Conservation (phyloP, 2,797 vertebrate genomes). For the Distichodus sexfasciatus region DNA sequence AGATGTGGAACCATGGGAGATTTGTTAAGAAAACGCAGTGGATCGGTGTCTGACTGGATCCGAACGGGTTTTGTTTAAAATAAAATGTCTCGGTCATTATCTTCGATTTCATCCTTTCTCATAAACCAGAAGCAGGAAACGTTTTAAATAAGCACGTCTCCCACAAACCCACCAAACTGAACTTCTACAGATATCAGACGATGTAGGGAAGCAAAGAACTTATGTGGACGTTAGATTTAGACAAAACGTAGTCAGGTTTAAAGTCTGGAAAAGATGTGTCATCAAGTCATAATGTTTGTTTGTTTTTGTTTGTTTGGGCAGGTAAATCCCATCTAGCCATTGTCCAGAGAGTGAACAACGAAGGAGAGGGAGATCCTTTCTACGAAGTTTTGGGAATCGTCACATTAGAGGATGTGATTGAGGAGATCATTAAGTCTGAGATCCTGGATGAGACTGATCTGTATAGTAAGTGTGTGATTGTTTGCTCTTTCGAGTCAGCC, state of each 20-base stretch:
- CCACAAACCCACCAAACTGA: slow-evolving; percentile 11
- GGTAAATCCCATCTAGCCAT: slow-evolving; percentile 96
- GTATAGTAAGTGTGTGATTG: slow-evolving; percentile 80
- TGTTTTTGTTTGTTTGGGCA: slow-evolving; percentile 52
- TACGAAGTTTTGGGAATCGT: slow-evolving; percentile 97
- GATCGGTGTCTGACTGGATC: slow-evolving; percentile 35
- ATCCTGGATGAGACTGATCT: slow-evolving; percentile 97
- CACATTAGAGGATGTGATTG: slow-evolving; percentile 94
- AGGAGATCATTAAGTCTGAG: slow-evolving; percentile 97
- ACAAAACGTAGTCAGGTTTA: background rate
- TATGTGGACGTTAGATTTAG: slow-evolving; percentile 6
- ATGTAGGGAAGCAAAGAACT: background rate
- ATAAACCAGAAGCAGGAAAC: background rate
- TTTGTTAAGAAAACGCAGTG: slow-evolving; percentile 48
- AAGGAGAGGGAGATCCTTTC: slow-evolving; percentile 95
- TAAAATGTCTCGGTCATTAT: slow-evolving; percentile 24
- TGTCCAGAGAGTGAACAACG: slow-evolving; percentile 93
- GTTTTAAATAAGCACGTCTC: background rate
- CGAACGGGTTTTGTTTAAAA: slow-evolving; percentile 19
- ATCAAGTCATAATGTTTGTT: background rate
- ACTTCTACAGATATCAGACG: background rate
- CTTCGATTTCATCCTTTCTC: slow-evolving; percentile 20
- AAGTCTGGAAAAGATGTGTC: background rate
- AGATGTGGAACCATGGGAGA: slow-evolving; percentile 55
- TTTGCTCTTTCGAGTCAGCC: background rate